Percentiles rank a stretch among this genome's conserved stretches.
Evolutionary conservation across 2,797 vertebrate species (phyloP).

Genomic region (Microctenopoma stevenorrisi): DNA sequence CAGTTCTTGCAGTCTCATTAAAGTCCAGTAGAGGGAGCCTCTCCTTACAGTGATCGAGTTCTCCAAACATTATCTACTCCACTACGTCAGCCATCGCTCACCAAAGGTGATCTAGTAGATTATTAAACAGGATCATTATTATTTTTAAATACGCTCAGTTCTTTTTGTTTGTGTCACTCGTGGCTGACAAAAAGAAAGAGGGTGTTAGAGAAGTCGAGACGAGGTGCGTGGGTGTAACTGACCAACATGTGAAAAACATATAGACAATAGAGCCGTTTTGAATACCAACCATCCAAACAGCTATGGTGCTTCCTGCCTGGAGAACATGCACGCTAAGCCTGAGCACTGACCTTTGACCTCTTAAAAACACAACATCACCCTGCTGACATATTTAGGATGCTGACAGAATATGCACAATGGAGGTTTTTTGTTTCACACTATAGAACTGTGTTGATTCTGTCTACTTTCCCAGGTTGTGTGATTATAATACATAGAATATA

Average conservation of each 20-base stretch:
- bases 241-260: constrained; percentile 57
- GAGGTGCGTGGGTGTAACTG: constrained; percentile 36
- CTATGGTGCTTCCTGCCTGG: constrained; percentile 49
- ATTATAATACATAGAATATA: background rate
- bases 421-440: background rate
- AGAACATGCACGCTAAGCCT: constrained; percentile 10
- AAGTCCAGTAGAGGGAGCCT: constrained; percentile 72
- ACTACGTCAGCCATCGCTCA: constrained; percentile 41
- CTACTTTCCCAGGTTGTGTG: background rate
- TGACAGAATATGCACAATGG: constrained; percentile 2
- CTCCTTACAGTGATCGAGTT: constrained; percentile 35
- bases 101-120: constrained; percentile 21
- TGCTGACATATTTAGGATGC: constrained; percentile 41
- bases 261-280: constrained; percentile 65
- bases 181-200: constrained; percentile 16
- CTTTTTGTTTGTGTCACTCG: constrained; percentile 34
- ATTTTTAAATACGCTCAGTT: constrained; percentile 28
- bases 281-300: constrained; percentile 37
- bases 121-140: constrained; percentile 27
- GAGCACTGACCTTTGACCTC: constrained; percentile 56
- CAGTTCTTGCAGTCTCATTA: constrained; percentile 42
- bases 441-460: background rate
- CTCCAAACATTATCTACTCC: constrained; percentile 7
- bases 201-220: constrained; percentile 25
- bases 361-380: constrained; percentile 47